Base-by-base conservation (phyloP, 2,113 vertebrate species). In the Eolophus roseicapilla region DNA sequence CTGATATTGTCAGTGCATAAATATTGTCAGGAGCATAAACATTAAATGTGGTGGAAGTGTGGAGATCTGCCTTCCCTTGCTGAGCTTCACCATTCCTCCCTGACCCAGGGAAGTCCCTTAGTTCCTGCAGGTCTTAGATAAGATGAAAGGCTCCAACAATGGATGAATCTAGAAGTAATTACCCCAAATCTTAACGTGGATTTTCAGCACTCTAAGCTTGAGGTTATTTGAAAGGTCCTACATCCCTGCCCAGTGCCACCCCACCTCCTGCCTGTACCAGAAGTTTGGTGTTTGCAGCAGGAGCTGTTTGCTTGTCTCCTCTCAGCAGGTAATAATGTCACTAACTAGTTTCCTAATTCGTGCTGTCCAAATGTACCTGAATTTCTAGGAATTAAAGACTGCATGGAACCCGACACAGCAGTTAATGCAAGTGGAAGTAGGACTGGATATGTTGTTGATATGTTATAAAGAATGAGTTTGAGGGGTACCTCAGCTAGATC, bases 301-400 rank as follows among this genome's bases (percentile, higher is more conserved):
- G 60, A 88, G 47, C 41, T 85, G 52, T 88, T 68, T 82, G 60
- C 16, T 63, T 71, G 67, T 82, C 52, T 73, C 53, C 82, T 70
- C 87, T 60, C 67, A 69, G 92, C 77, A 84, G 60, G 68, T 67
- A 70, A 67, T 41, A 62, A 70, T 19, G 60, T 57, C 29, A 24
- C 46, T 41, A 53, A 82, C 50, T 80, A 69, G 49, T n/a, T 93
- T 88, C 79, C 82, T 88, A 28, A 69, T 94, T 90, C 57, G 33
- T 74, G 37, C 43, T 88, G 35, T 55, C 47, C 52, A 78, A 75
- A 78, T 50, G 82, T 90, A 83, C 82, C 43, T 88, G 76, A 77
- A 83, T 88, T 96, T 94, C 92, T 77, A 70, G 79, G 80, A 94
- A 57, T 65, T 88, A 44, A 74, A 52, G 31, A 62, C 53, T 77